These are phyloP conservation scores for Salminus brasiliensis DNA, from an alignment of 2,113 vertebrate species.

Conservation along the genomic window DNA sequence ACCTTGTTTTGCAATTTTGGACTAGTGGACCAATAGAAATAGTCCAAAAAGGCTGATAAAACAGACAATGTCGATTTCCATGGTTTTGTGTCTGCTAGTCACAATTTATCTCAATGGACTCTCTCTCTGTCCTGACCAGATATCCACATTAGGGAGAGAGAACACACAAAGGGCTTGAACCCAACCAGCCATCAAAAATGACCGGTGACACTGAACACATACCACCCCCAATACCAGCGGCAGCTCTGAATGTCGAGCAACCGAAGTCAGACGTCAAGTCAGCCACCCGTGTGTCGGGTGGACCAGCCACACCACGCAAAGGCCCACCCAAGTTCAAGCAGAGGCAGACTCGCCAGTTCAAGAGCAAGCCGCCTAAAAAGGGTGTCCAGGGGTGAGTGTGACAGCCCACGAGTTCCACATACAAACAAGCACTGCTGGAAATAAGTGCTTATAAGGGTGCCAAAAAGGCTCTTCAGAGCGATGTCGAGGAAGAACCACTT, in stretches of 20 bases:
- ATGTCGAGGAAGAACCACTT: too few species aligned
- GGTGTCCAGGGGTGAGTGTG: slow-evolving; percentile 88
- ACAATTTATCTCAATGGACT: neutral
- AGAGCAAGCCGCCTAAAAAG: slow-evolving; percentile 97
- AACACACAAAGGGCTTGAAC: neutral
- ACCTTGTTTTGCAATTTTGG: too few species aligned
- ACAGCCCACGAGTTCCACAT: neutral
- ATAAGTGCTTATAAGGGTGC: neutral
- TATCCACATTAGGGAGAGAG: neutral
- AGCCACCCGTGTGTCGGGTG: slow-evolving; percentile 86
- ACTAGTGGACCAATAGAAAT: too few species aligned
- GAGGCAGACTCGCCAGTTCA: slow-evolving; percentile 94
- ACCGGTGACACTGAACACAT: neutral
- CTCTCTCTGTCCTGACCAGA: neutral
- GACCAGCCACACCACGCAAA: slow-evolving; percentile 91
- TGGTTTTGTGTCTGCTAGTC: too few species aligned
- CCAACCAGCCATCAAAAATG: neutral
- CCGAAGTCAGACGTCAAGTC: slow-evolving; percentile 87
- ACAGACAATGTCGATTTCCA: too few species aligned
- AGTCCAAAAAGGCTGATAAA: too few species aligned
- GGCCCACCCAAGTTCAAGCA: slow-evolving; percentile 96
- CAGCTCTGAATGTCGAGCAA: slow-evolving; percentile 86
- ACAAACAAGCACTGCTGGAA: neutral
- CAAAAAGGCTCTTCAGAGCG: too few species aligned
- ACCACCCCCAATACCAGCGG: slow-evolving; percentile 2